These are phyloP conservation scores for Anseranas semipalmata DNA, from an alignment of 2,113 vertebrate genomes.

Conservation along the genomic window DNA sequence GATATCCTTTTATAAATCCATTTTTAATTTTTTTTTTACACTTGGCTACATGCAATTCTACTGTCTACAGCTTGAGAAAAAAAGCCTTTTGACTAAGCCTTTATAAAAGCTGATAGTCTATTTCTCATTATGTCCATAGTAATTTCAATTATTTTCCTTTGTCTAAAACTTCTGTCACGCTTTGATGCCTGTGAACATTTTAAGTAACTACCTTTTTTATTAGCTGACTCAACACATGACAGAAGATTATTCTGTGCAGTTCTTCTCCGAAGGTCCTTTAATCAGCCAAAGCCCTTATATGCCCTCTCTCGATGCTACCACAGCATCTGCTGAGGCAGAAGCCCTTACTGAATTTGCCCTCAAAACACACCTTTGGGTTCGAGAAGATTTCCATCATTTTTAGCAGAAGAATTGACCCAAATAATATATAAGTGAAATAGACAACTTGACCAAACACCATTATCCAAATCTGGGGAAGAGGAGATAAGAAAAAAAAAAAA, in stretches of 20 bases:
- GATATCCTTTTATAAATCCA: neutral
- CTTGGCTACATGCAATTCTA: neutral
- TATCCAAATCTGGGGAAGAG: neutral
- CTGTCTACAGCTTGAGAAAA: neutral
- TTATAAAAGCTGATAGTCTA: neutral
- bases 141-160: slow-evolving; percentile 52
- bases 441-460: neutral
- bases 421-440: neutral
- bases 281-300: neutral
- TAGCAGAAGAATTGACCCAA: neutral
- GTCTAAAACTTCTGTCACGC: neutral
- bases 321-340: neutral
- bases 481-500: neutral
- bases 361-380: neutral
- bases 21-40: neutral
- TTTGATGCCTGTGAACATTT: slow-evolving; percentile 35
- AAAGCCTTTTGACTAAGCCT: neutral
- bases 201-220: slow-evolving; percentile 52
- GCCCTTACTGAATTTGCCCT: neutral
- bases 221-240: slow-evolving; percentile 25
- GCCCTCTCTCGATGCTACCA: neutral
- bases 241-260: neutral
- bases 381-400: neutral
- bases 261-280: neutral
- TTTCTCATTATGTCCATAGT: slow-evolving; percentile 8